Evolutionary conservation across 2,888 invertebrate genomes (phyloP).

Genomic region (Thecocarcelia acutangulata): DNA sequence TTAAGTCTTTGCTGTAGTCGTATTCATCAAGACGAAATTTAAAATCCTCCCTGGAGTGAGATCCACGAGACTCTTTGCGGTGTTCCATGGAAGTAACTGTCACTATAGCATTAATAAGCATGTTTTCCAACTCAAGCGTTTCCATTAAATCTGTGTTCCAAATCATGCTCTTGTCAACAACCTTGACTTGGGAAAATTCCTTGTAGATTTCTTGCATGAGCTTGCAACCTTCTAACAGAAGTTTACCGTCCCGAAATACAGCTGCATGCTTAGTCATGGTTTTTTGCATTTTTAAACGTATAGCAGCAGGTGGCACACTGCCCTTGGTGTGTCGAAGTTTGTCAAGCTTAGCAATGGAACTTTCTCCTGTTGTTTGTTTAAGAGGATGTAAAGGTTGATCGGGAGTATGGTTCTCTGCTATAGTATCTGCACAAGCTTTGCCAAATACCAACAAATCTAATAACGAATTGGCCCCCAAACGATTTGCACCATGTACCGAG

Average conservation of each 20-base stretch:
- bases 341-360: constrained; percentile 95
- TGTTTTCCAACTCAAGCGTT: constrained; percentile 96
- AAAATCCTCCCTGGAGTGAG: constrained; percentile 98
- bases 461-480: constrained; percentile 98
- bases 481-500: constrained; percentile 99
- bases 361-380: constrained; percentile 87
- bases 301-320: constrained; percentile 87
- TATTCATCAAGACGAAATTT: constrained; percentile 91
- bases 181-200: constrained; percentile 88
- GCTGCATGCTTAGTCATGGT: constrained; percentile 98
- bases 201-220: constrained; percentile 89
- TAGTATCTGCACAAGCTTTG: constrained; percentile 95
- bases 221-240: constrained; percentile 89
- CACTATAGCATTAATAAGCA: constrained; percentile 94
- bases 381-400: constrained; percentile 84
- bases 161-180: constrained; percentile 86
- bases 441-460: constrained; percentile 99
- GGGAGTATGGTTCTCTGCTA: constrained; percentile 90
- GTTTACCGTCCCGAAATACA: constrained; percentile 94
- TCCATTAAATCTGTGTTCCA: constrained; percentile 99
- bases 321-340: constrained; percentile 91
- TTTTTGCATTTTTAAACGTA: constrained; percentile 95
- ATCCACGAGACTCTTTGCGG: constrained; percentile 97
- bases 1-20: constrained; percentile 92
- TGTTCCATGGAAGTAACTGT: constrained; percentile 96